A percentile compares a stretch with the other conserved stretches of the same genome.
Evolutionary conservation across 2,888 invertebrate species (phyloP).

Genomic region (Drosophila eohydei): DNA sequence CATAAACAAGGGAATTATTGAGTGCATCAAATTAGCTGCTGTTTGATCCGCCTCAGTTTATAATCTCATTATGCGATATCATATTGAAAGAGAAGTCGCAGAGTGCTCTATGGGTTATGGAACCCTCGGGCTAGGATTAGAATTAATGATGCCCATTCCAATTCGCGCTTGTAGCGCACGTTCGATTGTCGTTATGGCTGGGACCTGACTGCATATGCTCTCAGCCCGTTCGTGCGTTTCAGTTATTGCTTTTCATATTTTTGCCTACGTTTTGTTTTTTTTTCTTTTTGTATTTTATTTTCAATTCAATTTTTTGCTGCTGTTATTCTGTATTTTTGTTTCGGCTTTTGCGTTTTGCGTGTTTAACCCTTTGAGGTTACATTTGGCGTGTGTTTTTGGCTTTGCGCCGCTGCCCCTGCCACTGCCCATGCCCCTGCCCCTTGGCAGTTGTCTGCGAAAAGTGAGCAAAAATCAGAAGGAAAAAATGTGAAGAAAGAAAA

Average conservation of each 20-base stretch:
- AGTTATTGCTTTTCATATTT: conserved; percentile 78
- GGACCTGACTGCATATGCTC: conserved; percentile 23
- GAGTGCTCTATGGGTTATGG: not conserved
- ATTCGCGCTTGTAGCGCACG: conserved; percentile 35
- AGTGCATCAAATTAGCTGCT: not conserved
- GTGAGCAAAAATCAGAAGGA: conserved; percentile 51
- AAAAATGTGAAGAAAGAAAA: conserved; percentile 39
- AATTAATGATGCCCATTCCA: not conserved
- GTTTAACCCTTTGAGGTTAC: conserved; percentile 82
- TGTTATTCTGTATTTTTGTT: conserved; percentile 54
- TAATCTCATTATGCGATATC: conserved; percentile 1
- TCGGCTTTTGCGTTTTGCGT: conserved; percentile 81
- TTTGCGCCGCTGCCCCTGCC: not conserved
- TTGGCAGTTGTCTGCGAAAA: conserved; percentile 56
- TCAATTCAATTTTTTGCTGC: conserved; percentile 31
- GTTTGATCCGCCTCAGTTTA: conserved; percentile 6
- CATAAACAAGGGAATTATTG: conserved; percentile 1
- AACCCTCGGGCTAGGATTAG: not conserved
- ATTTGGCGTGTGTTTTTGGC: conserved; percentile 77
- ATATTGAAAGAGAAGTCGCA: not conserved
- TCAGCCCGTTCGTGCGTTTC: conserved; percentile 47
- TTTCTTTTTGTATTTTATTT: conserved; percentile 24
- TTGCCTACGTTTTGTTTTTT: conserved; percentile 54
- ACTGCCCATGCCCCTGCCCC: not conserved
- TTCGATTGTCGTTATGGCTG: conserved; percentile 12